Evolutionary conservation across 2,113 vertebrate genomes (phyloP).

Genomic region (Nipponia nippon): DNA sequence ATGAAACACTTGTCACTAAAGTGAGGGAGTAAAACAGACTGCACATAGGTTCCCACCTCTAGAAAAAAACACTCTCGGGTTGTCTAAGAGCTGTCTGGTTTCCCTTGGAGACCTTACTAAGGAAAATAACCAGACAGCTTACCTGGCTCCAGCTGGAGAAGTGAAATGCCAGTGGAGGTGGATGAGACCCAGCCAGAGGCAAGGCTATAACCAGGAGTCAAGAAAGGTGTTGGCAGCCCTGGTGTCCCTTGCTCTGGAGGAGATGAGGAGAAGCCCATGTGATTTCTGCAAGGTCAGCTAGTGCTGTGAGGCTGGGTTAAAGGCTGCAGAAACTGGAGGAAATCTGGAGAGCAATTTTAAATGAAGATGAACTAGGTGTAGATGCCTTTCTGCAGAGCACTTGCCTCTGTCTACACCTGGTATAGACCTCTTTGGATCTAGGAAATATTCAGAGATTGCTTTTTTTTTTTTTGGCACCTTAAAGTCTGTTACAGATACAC

Average conservation of each 20-base stretch:
- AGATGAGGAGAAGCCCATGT: neutral
- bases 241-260: neutral
- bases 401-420: neutral
- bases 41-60: rapidly evolving
- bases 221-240: neutral
- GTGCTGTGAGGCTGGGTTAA: neutral
- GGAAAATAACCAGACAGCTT: neutral
- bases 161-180: neutral
- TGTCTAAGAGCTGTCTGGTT: neutral
- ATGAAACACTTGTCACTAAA: neutral
- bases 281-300: neutral
- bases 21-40: neutral
- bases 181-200: neutral
- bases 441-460: neutral
- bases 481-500: neutral
- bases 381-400: neutral
- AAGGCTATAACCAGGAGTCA: neutral
- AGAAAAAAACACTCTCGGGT: rapidly evolving
- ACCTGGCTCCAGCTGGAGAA: neutral
- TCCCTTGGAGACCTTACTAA: neutral
- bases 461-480: neutral
- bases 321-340: neutral
- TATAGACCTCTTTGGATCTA: neutral
- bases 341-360: neutral
- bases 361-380: neutral